These are phyloP conservation scores for Urophycis tenuis DNA, from an alignment of 2,797 vertebrate genomes.

Conservation along the genomic window DNA sequence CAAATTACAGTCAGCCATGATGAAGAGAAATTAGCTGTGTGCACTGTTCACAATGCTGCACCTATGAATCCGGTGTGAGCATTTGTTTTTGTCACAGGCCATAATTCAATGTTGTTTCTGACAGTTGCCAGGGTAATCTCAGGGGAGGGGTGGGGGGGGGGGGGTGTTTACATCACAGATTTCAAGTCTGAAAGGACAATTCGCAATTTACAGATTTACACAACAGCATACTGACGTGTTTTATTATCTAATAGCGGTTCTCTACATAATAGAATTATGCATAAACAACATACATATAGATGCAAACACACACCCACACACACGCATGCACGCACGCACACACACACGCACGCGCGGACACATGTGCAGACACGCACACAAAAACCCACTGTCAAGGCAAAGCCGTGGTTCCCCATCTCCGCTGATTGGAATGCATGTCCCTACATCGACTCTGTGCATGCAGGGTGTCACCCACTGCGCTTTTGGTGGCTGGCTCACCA, in stretches of 20 bases:
- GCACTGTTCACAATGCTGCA: slow-evolving; percentile 32
- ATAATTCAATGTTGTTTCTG: slow-evolving; percentile 27
- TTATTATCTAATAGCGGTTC: too few species aligned
- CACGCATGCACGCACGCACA: not conserved
- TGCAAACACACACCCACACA: not conserved
- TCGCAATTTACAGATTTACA: not conserved
- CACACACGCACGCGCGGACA: not conserved
- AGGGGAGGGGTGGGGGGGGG: not conserved
- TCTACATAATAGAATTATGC: not conserved
- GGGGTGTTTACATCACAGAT: not conserved
- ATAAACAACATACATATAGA: not conserved
- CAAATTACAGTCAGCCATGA: slow-evolving; percentile 55
- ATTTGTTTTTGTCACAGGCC: slow-evolving; percentile 44
- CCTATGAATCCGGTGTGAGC: slow-evolving; percentile 33
- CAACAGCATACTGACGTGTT: not conserved
- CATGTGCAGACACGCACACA: not conserved
- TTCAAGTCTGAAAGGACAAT: not conserved
- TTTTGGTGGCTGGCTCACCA: slow-evolving; percentile 57
- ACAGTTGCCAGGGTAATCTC: not conserved
- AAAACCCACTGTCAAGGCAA: not conserved
- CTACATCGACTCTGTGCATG: not conserved
- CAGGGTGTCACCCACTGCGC: slow-evolving; percentile 1
- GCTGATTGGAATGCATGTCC: too few species aligned
- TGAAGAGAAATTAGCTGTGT: slow-evolving; percentile 50
- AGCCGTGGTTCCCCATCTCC: too few species aligned